Conservation (phyloP, 2,888 invertebrate species). For the Drosophila macrothrix region DNA sequence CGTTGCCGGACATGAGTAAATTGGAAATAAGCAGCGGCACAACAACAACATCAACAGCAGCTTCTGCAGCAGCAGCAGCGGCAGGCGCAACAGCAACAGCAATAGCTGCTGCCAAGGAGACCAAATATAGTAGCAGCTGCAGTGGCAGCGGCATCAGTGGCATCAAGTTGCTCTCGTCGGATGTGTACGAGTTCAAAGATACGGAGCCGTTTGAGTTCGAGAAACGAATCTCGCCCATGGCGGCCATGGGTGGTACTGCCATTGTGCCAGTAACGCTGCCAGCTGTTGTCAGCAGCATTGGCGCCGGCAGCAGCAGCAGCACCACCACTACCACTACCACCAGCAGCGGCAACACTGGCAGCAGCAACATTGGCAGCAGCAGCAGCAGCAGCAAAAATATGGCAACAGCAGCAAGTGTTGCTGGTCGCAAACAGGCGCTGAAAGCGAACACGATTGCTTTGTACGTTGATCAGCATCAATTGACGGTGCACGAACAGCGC, state of each 20-base stretch:
- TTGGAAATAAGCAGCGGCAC: slow-evolving; percentile 79
- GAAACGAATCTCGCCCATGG: slow-evolving; percentile 86
- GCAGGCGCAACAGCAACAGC: background rate
- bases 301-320: background rate
- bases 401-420: slow-evolving; percentile 4
- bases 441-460: slow-evolving; percentile 39
- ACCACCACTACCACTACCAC: background rate
- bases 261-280: slow-evolving; percentile 33
- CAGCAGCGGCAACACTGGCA: background rate
- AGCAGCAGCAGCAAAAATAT: background rate
- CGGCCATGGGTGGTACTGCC: slow-evolving; percentile 39
- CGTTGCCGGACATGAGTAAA: slow-evolving; percentile 82
- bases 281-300: background rate
- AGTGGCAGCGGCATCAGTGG: slow-evolving; percentile 26
- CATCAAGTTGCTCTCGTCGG: slow-evolving; percentile 82
- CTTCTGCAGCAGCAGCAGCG: slow-evolving; percentile 3
- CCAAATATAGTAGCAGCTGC: slow-evolving; percentile 39
- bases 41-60: slow-evolving; percentile 15
- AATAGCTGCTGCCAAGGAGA: slow-evolving; percentile 14
- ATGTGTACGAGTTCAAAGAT: slow-evolving; percentile 95
- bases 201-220: slow-evolving; percentile 95
- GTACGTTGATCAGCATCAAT: slow-evolving; percentile 47
- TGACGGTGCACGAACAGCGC: background rate
- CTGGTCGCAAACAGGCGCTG: slow-evolving; percentile 52
- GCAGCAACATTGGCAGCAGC: background rate